Base-by-base conservation (phyloP, 2,113 vertebrate genomes). In the Gulo gulo region DNA sequence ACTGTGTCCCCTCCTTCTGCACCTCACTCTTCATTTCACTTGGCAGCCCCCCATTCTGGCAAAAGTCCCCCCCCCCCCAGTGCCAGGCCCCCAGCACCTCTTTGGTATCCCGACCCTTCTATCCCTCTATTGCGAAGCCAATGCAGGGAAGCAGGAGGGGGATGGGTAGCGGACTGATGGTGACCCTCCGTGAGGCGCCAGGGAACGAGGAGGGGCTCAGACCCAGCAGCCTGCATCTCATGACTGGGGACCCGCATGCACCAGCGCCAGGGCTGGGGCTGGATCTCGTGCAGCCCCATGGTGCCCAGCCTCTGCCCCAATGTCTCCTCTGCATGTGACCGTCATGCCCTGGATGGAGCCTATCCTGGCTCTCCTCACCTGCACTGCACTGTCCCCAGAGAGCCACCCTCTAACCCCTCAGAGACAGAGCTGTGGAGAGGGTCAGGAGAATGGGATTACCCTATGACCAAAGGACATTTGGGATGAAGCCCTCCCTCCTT, bases 381-480 rank as follows among this genome's bases (percentile, higher is more conserved):
- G 1, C 20, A 61, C 91, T 39, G 69, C 84, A 81, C 97, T 95
- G 42, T 67, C 71, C 96, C 94, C 69, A n/a, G 97, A 97, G 86
- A 94, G 36, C 78, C 97, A 93, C 36, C 47, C 16, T 88, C 18
- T 0, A 45, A 63, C 4, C 31, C 42, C 82, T 88, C 90, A 83
- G 97, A 95, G 73, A 84, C 67, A 92, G 95, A 92, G 88, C 86
- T 88, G 69, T 59, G 69, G 80, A 95, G 94, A 8, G 45, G 95
- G 86, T 57, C 23, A 34, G 97, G 97, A 96, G 98, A 98, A 95
- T 78, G 96, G 97, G 98, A 79, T 83, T 76, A 89, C 88, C 98
- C 97, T 97, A 89, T 98, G 97, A 98, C 96, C 98, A 90, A 97
- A 96, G 98, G 98, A 98, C 97, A 92, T 52, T 21, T 96, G 91